These are phyloP conservation scores for Perodicticus potto DNA, from an alignment of 2,797 vertebrate species.

Conservation along the genomic window DNA sequence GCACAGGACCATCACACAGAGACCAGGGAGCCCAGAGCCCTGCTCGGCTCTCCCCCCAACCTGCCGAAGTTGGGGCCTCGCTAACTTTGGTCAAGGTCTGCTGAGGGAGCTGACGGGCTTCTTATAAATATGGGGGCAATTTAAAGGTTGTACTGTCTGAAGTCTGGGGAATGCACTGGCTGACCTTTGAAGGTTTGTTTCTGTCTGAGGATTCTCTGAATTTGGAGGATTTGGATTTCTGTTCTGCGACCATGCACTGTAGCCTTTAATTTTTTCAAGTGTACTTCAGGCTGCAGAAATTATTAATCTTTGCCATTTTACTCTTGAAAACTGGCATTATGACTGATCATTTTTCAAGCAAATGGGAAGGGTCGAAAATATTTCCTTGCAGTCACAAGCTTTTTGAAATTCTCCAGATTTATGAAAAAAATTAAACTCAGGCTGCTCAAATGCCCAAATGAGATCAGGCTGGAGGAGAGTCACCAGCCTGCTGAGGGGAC, in stretches of 20 bases:
- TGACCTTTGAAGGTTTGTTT: constrained; percentile 72
- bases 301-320: constrained; percentile 25
- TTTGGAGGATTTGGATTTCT: constrained; percentile 54
- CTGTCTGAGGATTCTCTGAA: constrained; percentile 28
- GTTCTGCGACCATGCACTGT: neutral
- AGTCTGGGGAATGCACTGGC: constrained; percentile 30
- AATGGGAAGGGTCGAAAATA: constrained; percentile 48
- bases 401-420: constrained; percentile 45
- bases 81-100: neutral
- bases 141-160: constrained; percentile 70
- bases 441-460: neutral
- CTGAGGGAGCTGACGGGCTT: neutral
- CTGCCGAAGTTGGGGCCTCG: neutral
- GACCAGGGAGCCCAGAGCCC: neutral
- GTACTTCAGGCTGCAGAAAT: constrained; percentile 12
- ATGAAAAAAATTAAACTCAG: constrained; percentile 11
- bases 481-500: accelerated
- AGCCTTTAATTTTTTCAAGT: constrained; percentile 47
- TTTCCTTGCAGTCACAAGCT: neutral
- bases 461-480: neutral
- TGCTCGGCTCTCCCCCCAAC: accelerated
- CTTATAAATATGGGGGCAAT: neutral
- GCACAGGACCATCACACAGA: neutral
- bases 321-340: neutral
- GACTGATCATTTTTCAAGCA: constrained; percentile 12